These are phyloP conservation scores for Phalloptychus januarius DNA, from an alignment of 2,797 vertebrate genomes.

Conservation along the genomic window DNA sequence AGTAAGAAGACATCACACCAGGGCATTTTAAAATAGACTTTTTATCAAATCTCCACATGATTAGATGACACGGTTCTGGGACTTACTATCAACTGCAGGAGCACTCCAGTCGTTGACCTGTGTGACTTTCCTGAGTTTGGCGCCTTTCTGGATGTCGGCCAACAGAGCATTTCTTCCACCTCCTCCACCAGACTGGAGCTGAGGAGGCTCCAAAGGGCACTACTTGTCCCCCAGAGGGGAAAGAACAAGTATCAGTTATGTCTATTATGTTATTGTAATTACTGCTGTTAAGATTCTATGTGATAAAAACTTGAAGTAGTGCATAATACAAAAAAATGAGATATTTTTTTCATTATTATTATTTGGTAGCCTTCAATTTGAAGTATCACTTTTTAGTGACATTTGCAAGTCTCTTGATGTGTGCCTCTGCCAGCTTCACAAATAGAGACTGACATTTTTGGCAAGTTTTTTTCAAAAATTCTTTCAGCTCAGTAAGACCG, in stretches of 20 bases:
- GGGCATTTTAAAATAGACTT: not conserved
- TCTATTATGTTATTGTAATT: not conserved
- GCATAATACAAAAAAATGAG: not conserved
- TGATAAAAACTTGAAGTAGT: not conserved
- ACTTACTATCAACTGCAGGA: constrained; percentile 90
- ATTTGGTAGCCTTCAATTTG: not conserved
- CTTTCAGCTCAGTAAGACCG: not conserved
- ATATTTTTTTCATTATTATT: too few relatives aligned
- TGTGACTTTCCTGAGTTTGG: constrained; percentile 87
- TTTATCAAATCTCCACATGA: not conserved
- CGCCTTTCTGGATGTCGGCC: constrained; percentile 93
- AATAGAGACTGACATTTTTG: not conserved
- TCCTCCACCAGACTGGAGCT: constrained; percentile 67
- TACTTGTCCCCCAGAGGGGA: constrained; percentile 31
- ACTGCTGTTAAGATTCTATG: not conserved
- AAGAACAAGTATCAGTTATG: not conserved
- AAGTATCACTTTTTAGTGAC: not conserved
- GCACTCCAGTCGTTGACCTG: constrained; percentile 92
- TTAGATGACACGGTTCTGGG: not conserved
- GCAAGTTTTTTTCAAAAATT: not conserved
- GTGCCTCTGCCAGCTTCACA: not conserved
- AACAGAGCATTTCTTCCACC: constrained; percentile 87
- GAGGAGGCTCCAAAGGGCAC: constrained; percentile 62
- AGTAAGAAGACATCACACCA: not conserved
- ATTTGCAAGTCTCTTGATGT: not conserved